These are phyloP conservation scores for Falco novaeseelandiae DNA, from an alignment of 2,797 vertebrate species.

Conservation along the genomic window DNA sequence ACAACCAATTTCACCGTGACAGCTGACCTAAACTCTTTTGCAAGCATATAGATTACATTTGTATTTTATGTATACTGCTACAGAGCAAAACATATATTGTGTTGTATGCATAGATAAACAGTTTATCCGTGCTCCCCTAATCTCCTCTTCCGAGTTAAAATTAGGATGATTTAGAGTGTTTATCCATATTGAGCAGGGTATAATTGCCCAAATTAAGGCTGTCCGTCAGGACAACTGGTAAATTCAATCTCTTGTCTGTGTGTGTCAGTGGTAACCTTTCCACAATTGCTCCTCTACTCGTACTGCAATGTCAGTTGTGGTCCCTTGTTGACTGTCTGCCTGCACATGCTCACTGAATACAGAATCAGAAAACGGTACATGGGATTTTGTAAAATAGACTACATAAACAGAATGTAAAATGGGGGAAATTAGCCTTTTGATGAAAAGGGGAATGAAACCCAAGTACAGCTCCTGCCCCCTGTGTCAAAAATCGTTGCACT, in stretches of 20 bases:
- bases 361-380: not conserved
- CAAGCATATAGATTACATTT: not conserved
- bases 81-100: not conserved
- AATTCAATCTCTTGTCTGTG: constrained; percentile 13
- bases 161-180: constrained; percentile 25
- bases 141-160: constrained; percentile 9
- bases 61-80: not conserved
- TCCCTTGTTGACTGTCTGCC: constrained; percentile 53
- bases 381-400: constrained; percentile 24
- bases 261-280: constrained; percentile 68
- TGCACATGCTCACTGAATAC: constrained; percentile 40
- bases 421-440: constrained; percentile 41
- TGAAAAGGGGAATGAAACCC: constrained; percentile 13
- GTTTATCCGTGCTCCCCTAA: not conserved
- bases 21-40: not conserved
- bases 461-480: not conserved
- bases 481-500: constrained; percentile 20
- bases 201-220: constrained; percentile 48
- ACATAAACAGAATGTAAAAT: constrained; percentile 10
- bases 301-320: constrained; percentile 39
- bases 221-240: constrained; percentile 29
- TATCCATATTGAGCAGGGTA: not conserved
- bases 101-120: not conserved
- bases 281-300: not conserved
- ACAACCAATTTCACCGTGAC: not conserved